Base-by-base conservation (phyloP, 2,113 vertebrate species). In the Probosciger aterrimus region DNA sequence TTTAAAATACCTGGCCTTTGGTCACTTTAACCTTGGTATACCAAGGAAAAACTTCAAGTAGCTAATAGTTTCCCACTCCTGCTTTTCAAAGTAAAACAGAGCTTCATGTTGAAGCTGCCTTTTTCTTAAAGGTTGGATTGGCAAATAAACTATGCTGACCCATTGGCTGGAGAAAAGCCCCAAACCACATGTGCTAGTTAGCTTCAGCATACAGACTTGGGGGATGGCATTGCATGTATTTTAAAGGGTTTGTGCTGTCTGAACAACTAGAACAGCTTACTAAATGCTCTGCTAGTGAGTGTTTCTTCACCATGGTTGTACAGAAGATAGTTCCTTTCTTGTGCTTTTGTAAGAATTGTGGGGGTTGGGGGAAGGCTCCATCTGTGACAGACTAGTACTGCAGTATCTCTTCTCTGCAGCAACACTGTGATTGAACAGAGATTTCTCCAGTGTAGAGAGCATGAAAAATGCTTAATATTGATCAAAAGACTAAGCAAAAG, bases 111-210 rank as follows among this genome's bases (percentile, higher is more conserved):
- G 68, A 88, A 92, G 67, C 71, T 94, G 75, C 71, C 50, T 53
- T 80, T 94, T 94, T 73, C 57, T 73, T 88, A 96, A 50, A 83
- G 49, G 41, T 74, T 93, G 59, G 49, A 82, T 93, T 95, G 92
- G 79, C 87, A 86, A 67, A 63, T 70, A 67, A 92, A 93, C 65
- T 91, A 9, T 49, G 82, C 60, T 63, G 84, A 92, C 55, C 78
- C 13, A 27, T 84, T 86, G 79, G 67, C 63, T 79, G 55, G 82
- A 87, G 79, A 78, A 75, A 78, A 75, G 46, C 41, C 60, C 31
- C 17, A 67, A 88, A 18, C 31, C 3, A 3, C 62, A 25, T 19
- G 55, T 70, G 74, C 59, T 70, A 49, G 49, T 74, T 77, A 67
- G 55, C 60, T 80, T 52, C 68, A 74, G 28, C 4, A 3, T n/a